Evolutionary conservation across 2,888 invertebrate species (phyloP).

Genomic region (Coelogynopora nodosa): DNA sequence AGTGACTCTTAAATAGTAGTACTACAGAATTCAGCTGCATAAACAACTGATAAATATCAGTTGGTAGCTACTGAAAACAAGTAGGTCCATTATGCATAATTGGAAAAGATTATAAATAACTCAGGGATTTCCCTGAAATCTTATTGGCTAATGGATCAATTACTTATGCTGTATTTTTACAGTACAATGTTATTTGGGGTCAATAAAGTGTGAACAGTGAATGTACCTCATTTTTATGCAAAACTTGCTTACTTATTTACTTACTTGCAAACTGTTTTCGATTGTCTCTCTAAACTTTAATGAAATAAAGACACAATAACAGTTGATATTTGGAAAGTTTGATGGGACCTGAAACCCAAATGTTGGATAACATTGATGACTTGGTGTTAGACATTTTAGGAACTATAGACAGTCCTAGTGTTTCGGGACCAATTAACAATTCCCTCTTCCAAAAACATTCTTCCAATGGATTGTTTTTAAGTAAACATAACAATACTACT

Average conservation of each 20-base stretch:
- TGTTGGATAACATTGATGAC: neutral
- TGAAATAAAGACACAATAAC: neutral
- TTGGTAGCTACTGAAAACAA: neutral
- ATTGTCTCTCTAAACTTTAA: neutral
- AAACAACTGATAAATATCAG: neutral
- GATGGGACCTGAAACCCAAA: neutral
- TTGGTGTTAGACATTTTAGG: neutral
- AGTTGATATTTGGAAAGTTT: neutral
- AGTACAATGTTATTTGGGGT: neutral
- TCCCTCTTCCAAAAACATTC: neutral
- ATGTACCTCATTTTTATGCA: neutral
- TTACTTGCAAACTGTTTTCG: too few relatives aligned
- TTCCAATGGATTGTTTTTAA: neutral
- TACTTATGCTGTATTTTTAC: neutral
- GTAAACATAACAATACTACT: neutral
- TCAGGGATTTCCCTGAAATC: neutral
- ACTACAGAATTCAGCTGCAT: neutral
- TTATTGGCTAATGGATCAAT: neutral
- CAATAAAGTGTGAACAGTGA: neutral
- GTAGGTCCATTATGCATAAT: neutral
- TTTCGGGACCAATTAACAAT: neutral
- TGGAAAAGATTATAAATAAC: neutral
- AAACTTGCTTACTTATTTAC: neutral
- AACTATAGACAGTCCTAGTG: neutral
- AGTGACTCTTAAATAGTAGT: neutral